phyloP scores from a whole-genome alignment of 2,797 vertebrate genomes.

The Yasuhikotakia modesta region DNA sequence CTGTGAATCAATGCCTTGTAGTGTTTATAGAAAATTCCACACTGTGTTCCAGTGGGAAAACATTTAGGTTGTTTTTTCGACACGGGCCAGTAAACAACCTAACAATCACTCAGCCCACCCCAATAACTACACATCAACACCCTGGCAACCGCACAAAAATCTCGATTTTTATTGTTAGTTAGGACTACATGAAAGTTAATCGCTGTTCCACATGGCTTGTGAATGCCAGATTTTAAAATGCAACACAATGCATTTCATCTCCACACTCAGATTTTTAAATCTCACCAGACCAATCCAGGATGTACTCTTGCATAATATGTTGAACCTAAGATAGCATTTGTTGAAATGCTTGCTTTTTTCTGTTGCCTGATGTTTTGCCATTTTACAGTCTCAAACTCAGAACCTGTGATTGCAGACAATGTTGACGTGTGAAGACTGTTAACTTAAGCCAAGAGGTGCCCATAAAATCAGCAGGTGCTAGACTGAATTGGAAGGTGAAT shows the following conservation, averaged over 20 bases:
- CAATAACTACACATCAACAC: not conserved
- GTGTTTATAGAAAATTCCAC: slow-evolving; percentile 8
- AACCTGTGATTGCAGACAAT: slow-evolving; percentile 4
- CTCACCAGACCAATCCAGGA: slow-evolving; percentile 4
- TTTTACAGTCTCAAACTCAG: not conserved
- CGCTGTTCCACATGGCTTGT: not conserved
- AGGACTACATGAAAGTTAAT: not conserved
- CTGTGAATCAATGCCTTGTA: slow-evolving; percentile 2
- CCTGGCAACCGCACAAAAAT: not conserved
- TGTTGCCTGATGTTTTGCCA: not conserved
- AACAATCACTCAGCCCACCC: not conserved
- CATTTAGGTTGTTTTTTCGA: no score
- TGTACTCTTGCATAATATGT: slow-evolving; percentile 8
- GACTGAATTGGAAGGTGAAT: not conserved
- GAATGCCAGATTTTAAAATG: not conserved
- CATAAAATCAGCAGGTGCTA: slow-evolving; percentile 41
- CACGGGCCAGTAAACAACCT: not conserved
- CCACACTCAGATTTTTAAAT: not conserved
- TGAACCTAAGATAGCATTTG: slow-evolving; percentile 16
- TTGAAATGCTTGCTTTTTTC: not conserved
- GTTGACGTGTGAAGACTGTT: slow-evolving; percentile 25
- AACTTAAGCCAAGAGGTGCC: no score
- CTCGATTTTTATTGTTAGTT: not conserved
- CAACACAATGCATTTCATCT: slow-evolving; percentile 1
- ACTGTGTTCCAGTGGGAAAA: not conserved